phyloP scores from a whole-genome alignment of 1,140 invertebrate species.

The Pachypsylla venusta region DNA sequence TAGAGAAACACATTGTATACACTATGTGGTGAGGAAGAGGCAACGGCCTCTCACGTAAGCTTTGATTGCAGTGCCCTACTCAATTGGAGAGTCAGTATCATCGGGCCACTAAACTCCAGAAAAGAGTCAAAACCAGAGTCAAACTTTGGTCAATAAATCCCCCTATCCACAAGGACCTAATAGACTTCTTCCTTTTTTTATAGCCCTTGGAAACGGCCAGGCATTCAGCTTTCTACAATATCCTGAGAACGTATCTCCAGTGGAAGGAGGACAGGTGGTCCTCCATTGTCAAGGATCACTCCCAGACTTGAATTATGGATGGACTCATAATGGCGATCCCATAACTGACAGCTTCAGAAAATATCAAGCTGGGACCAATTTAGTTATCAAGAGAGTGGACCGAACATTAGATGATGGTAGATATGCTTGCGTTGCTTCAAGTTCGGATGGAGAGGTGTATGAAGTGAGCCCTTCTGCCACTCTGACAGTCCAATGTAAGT shows the following conservation, averaged over 20 bases:
- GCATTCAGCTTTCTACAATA: not conserved
- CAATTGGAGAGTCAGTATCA: no score
- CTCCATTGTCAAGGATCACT: not conserved
- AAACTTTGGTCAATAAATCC: no score
- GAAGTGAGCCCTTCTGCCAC: not conserved
- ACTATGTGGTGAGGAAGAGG: no score
- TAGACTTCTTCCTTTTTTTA: no score
- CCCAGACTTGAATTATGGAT: not conserved
- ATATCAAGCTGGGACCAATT: not conserved
- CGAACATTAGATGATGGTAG: not conserved
- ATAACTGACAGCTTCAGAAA: not conserved
- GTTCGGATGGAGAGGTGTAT: not conserved
- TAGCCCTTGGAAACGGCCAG: no score
- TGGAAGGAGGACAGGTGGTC: not conserved
- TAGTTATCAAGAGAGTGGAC: not conserved
- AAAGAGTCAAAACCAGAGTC: no score
- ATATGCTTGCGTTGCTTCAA: not conserved
- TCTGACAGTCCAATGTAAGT: not conserved
- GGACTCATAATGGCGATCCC: not conserved
- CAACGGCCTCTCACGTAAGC: no score
- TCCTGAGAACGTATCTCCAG: not conserved
- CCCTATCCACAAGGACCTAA: no score
- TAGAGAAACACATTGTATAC: no score
- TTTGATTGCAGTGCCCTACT: no score
- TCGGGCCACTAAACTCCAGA: no score